Base-by-base conservation (phyloP, 2,888 invertebrate species). In the Beris chalybata region DNA sequence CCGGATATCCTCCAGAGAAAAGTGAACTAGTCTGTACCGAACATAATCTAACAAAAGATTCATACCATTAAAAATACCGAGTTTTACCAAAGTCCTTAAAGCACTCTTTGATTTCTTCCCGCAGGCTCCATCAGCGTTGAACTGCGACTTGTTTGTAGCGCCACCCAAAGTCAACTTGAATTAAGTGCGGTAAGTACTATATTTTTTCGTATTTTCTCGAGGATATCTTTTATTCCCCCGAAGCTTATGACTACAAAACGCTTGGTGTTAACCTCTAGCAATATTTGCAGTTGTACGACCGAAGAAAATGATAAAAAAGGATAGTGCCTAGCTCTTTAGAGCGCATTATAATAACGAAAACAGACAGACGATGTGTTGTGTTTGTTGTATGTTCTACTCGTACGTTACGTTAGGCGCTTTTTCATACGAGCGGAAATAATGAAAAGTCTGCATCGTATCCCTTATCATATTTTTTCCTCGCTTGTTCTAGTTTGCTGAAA, bases 111-210 rank as follows among this genome's bases (percentile, higher is more conserved):
- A 6, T 45, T 15, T 48, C 15, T 48, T 48, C 12, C 32, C 72
- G 9, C 73, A 78, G 78, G 75, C 69, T 71, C 71, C 54, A 74
- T 78, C 67, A 77, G 76, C 69, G 76, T 78, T 13, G 77, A 78
- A 66, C 73, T 79, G 72, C 78, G 76, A 38, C 70, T 78, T 70
- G 74, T 78, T 71, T 78, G 78, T 71, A 76, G 75, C 65, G 69
- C 65, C 61, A 74, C 66, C 6, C 71, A 74, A 67, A 71, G 67
- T 58, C 71, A 69, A 66, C 74, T 73, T 64, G 71, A 68, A 50
- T 73, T 75, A 55, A 75, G 73, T 53, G 74, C 73, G 71, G 78
- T 78, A 72, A 78, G 79, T 78, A 72, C 15, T 55, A 53, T 29
- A n/a, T 45, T 50, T 53, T 5, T 53, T 12, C 5, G 7, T 30